These are phyloP conservation scores for Platyscapa corneri DNA, from an alignment of 1,140 invertebrate genomes.

Conservation along the genomic window DNA sequence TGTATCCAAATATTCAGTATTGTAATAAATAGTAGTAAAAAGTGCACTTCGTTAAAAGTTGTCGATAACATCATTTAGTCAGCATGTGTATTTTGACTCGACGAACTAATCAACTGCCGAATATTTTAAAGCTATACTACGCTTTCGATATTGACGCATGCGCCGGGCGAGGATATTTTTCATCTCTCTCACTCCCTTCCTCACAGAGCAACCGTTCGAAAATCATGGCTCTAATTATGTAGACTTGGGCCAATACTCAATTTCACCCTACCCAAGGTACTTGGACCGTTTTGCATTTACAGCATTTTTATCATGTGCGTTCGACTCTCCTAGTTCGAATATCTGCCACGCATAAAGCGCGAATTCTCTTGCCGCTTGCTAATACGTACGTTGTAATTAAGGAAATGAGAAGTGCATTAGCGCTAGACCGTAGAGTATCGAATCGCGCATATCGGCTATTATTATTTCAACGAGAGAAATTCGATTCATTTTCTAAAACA, in stretches of 20 bases:
- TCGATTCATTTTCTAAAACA: too few relatives aligned
- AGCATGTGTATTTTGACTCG: background rate
- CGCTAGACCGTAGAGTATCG: too few relatives aligned
- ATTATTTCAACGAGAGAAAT: too few relatives aligned
- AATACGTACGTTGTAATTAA: background rate
- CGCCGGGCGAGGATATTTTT: background rate
- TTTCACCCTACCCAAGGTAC: background rate
- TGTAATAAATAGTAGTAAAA: too few relatives aligned
- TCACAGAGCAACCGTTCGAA: background rate
- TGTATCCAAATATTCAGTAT: too few relatives aligned
- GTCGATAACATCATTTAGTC: background rate
- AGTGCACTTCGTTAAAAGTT: too few relatives aligned
- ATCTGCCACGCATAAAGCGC: background rate
- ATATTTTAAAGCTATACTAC: background rate
- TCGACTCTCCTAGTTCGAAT: background rate
- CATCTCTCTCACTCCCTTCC: background rate
- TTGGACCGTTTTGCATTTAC: background rate
- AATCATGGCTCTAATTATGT: background rate
- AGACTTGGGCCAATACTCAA: background rate
- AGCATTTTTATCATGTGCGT: background rate
- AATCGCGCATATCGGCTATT: too few relatives aligned
- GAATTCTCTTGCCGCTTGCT: background rate
- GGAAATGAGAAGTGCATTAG: too few relatives aligned
- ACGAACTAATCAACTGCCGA: background rate
- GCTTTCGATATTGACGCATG: background rate